A percentile compares a stretch with the other conserved stretches of the same genome.
phyloP scores from a whole-genome alignment of 2,113 vertebrate species.

The Cyanoderma ruficeps region DNA sequence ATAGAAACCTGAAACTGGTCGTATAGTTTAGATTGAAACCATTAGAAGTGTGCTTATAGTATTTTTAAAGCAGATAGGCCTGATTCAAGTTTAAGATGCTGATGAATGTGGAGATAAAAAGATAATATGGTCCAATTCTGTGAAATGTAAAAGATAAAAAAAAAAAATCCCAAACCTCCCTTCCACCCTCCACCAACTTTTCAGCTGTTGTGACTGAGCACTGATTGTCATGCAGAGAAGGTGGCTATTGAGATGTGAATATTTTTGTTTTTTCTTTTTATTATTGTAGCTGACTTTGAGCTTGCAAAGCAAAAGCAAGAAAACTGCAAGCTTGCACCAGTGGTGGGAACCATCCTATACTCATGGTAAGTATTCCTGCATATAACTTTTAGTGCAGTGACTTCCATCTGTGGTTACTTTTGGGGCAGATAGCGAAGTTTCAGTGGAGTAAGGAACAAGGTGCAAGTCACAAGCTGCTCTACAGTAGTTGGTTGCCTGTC shows the following conservation, averaged over 20 bases:
- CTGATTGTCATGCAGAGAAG: not conserved
- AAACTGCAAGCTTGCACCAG: slow-evolving; percentile 85
- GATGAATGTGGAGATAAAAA: not conserved
- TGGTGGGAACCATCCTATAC: slow-evolving; percentile 91
- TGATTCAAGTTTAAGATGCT: not conserved
- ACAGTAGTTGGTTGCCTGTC: not conserved
- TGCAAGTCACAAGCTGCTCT: not conserved
- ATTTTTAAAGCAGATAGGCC: not conserved
- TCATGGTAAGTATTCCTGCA: slow-evolving; percentile 80
- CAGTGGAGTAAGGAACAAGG: not conserved
- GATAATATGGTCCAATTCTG: not conserved
- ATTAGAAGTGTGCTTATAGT: not conserved
- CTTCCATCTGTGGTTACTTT: not conserved
- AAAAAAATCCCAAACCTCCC: not conserved
- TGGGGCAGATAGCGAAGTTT: not conserved
- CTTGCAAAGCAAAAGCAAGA: slow-evolving; percentile 92
- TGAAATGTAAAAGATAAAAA: not conserved
- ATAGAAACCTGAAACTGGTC: not conserved
- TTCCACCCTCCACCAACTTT: not conserved
- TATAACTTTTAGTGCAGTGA: not conserved
- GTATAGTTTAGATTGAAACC: not conserved
- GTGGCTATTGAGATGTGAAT: not conserved
- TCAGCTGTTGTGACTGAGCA: not conserved
- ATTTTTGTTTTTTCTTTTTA: not conserved
- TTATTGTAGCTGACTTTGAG: slow-evolving; percentile 85